phyloP scores from a whole-genome alignment of 2,113 vertebrate species.

The Peucedramus taeniatus region DNA sequence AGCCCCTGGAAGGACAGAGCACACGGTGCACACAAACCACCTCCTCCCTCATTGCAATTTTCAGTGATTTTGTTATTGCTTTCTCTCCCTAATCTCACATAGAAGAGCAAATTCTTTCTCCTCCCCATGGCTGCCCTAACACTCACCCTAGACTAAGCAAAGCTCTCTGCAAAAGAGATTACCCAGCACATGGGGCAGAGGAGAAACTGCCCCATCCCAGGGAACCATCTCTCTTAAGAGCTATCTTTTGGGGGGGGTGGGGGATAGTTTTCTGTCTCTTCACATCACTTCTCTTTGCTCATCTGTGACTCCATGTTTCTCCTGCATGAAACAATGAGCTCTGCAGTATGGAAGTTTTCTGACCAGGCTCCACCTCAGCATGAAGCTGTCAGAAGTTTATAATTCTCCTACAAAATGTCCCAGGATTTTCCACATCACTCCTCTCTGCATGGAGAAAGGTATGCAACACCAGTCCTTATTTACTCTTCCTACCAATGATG shows the following conservation, averaged over 20 bases:
- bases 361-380: not conserved
- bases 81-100: not conserved
- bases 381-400: not conserved
- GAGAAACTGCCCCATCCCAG: not conserved
- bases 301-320: not conserved
- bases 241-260: fast-evolving
- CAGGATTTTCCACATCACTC: not conserved
- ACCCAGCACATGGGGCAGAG: not conserved
- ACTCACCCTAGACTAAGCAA: not conserved
- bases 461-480: not conserved
- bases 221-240: not conserved
- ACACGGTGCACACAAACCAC: not conserved
- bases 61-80: not conserved
- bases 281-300: not conserved
- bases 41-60: not conserved
- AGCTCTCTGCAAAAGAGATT: not conserved
- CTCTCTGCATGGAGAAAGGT: not conserved
- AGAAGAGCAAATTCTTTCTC: not conserved
- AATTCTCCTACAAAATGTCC: not conserved
- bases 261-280: not conserved
- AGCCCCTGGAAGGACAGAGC: not conserved
- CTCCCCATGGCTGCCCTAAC: fast-evolving
- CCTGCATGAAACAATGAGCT: not conserved
- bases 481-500: not conserved
- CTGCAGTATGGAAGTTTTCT: not conserved